Evolutionary conservation across 2,113 vertebrate species (phyloP).

Genomic region (Polyodon spathula): DNA sequence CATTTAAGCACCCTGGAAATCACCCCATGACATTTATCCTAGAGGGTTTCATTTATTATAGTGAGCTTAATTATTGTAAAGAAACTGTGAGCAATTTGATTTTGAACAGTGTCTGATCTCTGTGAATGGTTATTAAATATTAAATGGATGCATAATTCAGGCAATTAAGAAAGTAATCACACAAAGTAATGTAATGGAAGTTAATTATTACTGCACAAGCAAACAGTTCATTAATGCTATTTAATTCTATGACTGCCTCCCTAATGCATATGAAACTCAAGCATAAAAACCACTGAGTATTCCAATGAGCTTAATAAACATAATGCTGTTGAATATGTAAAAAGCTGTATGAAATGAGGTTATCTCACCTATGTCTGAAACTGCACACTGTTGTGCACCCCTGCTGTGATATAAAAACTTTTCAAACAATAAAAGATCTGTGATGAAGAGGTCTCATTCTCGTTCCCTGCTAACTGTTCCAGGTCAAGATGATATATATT

Average conservation of each 20-base stretch:
- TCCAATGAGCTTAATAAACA: conserved; percentile 71
- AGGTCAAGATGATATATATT: conserved; percentile 26
- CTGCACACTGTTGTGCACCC: conserved; percentile 23
- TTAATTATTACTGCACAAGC: conserved; percentile 99
- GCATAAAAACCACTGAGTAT: conserved; percentile 86
- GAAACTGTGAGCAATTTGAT: conserved; percentile 97
- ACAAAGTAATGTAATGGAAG: conserved; percentile 99
- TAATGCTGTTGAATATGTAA: conserved; percentile 58
- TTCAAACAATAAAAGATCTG: conserved; percentile 9
- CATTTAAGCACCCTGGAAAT: conserved; percentile 98
- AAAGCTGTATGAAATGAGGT: conserved; percentile 62
- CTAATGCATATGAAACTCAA: conserved; percentile 88
- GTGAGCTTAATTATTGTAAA: conserved; percentile 98
- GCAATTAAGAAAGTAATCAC: conserved; percentile 99
- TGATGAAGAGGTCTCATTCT: conserved; percentile 23
- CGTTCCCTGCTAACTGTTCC: conserved; percentile 14
- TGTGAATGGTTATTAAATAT: conserved; percentile 99
- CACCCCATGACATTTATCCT: conserved; percentile 94
- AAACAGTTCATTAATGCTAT: conserved; percentile 99
- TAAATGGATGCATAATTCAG: conserved; percentile 99
- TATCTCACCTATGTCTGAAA: conserved; percentile 39
- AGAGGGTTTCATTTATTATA: conserved; percentile 97
- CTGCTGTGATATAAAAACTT: neutral
- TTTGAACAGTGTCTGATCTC: conserved; percentile 99
- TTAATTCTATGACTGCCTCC: conserved; percentile 96